phyloP scores from a whole-genome alignment of 2,113 vertebrate species.

The Oceanodroma tethys region DNA sequence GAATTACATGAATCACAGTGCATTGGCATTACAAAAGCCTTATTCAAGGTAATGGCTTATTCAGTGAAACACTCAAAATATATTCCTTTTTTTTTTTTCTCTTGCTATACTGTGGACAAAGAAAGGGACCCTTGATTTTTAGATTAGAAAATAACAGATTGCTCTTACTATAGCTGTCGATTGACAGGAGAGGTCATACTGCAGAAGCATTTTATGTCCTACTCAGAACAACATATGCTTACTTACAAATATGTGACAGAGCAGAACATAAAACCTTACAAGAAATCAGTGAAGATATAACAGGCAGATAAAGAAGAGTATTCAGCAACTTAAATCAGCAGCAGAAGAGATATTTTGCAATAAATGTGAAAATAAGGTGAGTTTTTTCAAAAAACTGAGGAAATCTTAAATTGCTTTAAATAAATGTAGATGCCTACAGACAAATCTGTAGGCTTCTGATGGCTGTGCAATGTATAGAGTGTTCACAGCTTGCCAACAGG shows the following conservation, averaged over 20 bases:
- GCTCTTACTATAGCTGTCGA: not conserved
- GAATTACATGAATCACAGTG: constrained; percentile 30
- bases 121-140: not conserved
- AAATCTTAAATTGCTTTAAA: not conserved
- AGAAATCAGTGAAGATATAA: not conserved
- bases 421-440: not conserved
- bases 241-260: not conserved
- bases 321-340: not conserved
- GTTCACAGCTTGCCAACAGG: not conserved
- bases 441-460: not conserved
- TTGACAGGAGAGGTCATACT: not conserved
- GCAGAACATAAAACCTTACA: not conserved
- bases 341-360: not conserved
- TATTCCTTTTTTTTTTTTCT: not conserved
- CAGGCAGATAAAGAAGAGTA: not conserved
- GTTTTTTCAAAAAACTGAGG: not conserved
- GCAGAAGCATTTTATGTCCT: not conserved
- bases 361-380: not conserved
- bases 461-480: not conserved
- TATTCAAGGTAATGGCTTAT: constrained; percentile 9
- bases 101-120: not conserved
- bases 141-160: constrained; percentile 2
- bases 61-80: constrained; percentile 18
- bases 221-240: not conserved
- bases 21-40: constrained; percentile 26